Evolutionary conservation across 2,797 vertebrate genomes (phyloP).

Genomic region (Botia kubotai): DNA sequence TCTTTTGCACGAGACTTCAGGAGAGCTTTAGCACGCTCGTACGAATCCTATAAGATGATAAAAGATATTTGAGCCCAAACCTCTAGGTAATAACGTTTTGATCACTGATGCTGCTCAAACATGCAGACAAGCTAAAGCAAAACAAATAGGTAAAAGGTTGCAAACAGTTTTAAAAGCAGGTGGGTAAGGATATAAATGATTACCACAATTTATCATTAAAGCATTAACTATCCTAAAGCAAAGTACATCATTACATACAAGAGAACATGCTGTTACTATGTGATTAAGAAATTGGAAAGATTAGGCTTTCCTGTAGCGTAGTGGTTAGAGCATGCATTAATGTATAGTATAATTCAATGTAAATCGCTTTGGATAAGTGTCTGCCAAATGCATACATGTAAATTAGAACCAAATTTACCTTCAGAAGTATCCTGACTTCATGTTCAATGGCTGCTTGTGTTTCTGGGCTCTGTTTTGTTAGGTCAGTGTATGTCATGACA

Average conservation of each 20-base stretch:
- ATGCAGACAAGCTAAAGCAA: neutral
- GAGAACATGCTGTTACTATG: neutral
- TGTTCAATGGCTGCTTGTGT: slow-evolving; percentile 95
- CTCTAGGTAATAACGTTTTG: neutral
- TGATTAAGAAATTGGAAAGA: neutral
- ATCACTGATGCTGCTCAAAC: neutral
- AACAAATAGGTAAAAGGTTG: neutral
- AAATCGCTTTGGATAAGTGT: no score
- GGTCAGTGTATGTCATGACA: slow-evolving; percentile 94
- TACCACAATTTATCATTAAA: no score
- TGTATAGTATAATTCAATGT: no score
- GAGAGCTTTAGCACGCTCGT: slow-evolving; percentile 91
- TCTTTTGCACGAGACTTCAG: slow-evolving; percentile 92
- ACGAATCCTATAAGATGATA: slow-evolving; percentile 83
- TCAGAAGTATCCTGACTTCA: slow-evolving; percentile 89
- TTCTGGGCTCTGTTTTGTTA: slow-evolving; percentile 90
- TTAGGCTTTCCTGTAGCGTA: no score
- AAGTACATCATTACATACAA: neutral
- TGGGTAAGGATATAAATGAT: neutral
- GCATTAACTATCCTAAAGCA: no score
- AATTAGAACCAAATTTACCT: slow-evolving; percentile 75
- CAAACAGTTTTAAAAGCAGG: neutral
- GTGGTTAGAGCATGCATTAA: no score
- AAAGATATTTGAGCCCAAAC: neutral
- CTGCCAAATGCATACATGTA: neutral